phyloP scores from a whole-genome alignment of 2,888 invertebrate genomes.

The Drosophila rubida region DNA sequence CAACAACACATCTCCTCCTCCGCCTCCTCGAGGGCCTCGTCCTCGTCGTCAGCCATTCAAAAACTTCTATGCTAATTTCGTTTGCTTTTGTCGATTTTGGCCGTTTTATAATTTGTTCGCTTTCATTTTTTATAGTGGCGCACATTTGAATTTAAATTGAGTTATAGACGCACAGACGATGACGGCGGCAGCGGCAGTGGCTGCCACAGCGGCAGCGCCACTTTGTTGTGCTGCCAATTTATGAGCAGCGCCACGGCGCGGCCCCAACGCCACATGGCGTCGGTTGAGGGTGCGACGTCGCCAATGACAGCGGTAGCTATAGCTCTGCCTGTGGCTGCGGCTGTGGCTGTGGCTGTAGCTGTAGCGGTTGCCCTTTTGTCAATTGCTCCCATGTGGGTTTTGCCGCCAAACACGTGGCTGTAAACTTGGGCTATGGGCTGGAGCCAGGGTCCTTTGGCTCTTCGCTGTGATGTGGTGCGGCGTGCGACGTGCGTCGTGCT shows the following conservation, averaged over 20 bases:
- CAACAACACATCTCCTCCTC: constrained; percentile 57
- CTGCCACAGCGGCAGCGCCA: constrained; percentile 10
- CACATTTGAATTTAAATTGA: constrained; percentile 77
- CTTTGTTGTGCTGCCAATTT: constrained; percentile 69
- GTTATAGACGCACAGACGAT: constrained; percentile 56
- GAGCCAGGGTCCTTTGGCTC: background rate
- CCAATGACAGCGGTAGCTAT: constrained; percentile 43
- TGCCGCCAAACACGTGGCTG: constrained; percentile 72
- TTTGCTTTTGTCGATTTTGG: constrained; percentile 41
- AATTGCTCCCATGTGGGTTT: constrained; percentile 78
- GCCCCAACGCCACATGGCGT: constrained; percentile 55
- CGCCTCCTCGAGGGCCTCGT: constrained; percentile 27
- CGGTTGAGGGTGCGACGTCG: constrained; percentile 28
- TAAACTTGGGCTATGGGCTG: constrained; percentile 34
- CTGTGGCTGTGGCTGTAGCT: background rate
- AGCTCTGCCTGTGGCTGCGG: constrained; percentile 2
- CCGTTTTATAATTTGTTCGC: constrained; percentile 66
- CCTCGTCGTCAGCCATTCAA: constrained; percentile 61
- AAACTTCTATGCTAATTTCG: constrained; percentile 60
- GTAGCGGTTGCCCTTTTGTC: constrained; percentile 73
- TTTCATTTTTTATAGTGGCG: constrained; percentile 38
- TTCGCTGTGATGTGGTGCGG: background rate
- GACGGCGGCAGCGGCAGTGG: constrained; percentile 11
- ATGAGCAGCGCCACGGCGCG: constrained; percentile 66
- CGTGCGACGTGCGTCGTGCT: background rate